Base-by-base conservation (phyloP, 2,797 vertebrate genomes). In the Argentina silus region DNA sequence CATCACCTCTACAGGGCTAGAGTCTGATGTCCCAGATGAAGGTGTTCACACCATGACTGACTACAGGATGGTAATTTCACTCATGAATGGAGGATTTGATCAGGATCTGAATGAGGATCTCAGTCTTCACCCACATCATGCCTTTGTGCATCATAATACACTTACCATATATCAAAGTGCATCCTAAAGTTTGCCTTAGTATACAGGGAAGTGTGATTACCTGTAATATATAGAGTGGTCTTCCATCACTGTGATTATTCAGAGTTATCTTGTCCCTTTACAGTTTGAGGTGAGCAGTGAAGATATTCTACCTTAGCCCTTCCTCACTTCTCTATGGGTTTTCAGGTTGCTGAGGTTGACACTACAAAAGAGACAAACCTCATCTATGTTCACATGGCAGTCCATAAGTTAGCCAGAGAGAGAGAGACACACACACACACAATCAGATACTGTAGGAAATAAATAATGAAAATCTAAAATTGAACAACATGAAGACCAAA, bases 11-110 rank as follows among this genome's bases (percentile, higher is more conserved):
- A 90, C 82, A 85, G 86, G 87, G 81, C 81, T 78, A 75, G 80
- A 78, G 85, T 86, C 77, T 86, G 86, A 53, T 15, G 1, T 42
- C 8, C 8, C 75, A 89, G 88, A 91, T 90, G 91, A 91, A 90
- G 90, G 86, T 85, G 90, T 91, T 92, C 91, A 90, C 91, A 93
- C 91, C 88, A 91, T 79, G 83, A 83, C 85, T 86, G 87, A 89
- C 89, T 90, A 90, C 86, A 87, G 86, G 86, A 90, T 84, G 85
- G 87, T 91, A 91, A 92, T 93, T 93, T 92, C 89, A 91, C 91
- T 91, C 90, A 89, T 93, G 90, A 93, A 91, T 91, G 92, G 87
- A 92, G 88, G 89, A 88, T 91, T 93, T 92, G 91, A 93, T 93
- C 89, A 88, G 88, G 79, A 90, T 88, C 81, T 89, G 86, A 92